phyloP scores from a whole-genome alignment of 2,113 vertebrate genomes.

The Vulpes vulpes region DNA sequence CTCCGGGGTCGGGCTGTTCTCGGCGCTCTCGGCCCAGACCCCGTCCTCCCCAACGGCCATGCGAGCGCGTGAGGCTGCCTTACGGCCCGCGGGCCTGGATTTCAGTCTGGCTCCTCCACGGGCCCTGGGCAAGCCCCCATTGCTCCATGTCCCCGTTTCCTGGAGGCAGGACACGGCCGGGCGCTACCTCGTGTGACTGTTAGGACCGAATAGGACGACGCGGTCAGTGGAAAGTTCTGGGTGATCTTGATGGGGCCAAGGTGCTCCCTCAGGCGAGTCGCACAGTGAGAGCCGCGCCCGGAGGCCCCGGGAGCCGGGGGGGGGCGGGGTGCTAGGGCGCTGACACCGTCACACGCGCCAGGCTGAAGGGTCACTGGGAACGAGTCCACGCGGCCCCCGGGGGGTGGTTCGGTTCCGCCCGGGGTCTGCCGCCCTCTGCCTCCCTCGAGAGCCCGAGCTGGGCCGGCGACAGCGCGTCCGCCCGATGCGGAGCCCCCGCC shows the following conservation, averaged over 20 bases:
- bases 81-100: accelerated
- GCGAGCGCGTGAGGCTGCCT: too few species aligned
- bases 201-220: accelerated
- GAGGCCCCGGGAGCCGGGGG: accelerated
- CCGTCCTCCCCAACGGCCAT: too few species aligned
- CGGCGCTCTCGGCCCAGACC: accelerated
- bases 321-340: accelerated
- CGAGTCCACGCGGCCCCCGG: accelerated
- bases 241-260: accelerated
- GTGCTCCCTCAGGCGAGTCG: neutral
- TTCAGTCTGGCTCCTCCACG: neutral
- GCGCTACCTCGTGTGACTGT: accelerated
- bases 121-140: accelerated
- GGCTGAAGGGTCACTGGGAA: accelerated
- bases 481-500: too few species aligned
- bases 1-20: neutral
- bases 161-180: too few species aligned
- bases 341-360: accelerated
- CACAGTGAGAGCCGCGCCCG: accelerated
- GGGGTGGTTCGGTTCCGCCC: accelerated
- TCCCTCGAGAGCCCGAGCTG: too few species aligned
- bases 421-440: neutral
- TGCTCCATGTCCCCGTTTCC: neutral
- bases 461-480: too few species aligned
- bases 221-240: accelerated